Conservation (phyloP, 2,888 invertebrate genomes). For the Cenopis cana region DNA sequence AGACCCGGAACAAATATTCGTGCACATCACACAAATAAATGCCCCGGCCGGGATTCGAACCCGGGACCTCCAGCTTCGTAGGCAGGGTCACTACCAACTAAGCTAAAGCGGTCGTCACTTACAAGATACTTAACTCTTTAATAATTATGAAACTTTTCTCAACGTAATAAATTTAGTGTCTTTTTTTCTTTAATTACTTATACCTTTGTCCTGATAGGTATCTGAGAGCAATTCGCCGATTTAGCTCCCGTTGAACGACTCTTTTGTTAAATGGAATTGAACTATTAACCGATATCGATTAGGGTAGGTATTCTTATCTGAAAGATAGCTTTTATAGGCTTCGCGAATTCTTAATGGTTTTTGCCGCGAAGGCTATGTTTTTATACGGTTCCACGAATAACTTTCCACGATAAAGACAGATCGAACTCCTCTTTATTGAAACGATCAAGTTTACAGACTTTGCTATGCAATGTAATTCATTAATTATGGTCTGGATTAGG, state of each 20-base stretch:
- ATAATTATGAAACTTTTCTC: constrained; percentile 13
- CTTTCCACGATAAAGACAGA: background rate
- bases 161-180: constrained; percentile 57
- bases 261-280: constrained; percentile 75
- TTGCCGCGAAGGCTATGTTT: constrained; percentile 8
- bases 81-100: too few species aligned
- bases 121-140: background rate
- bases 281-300: constrained; percentile 74
- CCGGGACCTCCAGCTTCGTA: too few species aligned
- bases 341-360: constrained; percentile 39
- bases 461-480: too few species aligned
- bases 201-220: constrained; percentile 53
- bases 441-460: background rate
- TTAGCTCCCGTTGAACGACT: constrained; percentile 67
- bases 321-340: constrained; percentile 47
- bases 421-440: background rate
- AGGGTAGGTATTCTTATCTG: constrained; percentile 54
- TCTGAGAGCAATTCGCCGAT: constrained; percentile 74
- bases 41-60: too few species aligned
- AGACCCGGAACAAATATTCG: too few species aligned
- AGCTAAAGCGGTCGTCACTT: too few species aligned
- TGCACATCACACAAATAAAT: too few species aligned
- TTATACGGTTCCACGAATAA: background rate
- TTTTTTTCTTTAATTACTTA: too few species aligned
- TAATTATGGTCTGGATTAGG: too few species aligned